Evolutionary conservation across 2,113 vertebrate species (phyloP), one percentile per base, ranked within the genome.

Genomic region (Tympanuchus pallidicinctus): DNA sequence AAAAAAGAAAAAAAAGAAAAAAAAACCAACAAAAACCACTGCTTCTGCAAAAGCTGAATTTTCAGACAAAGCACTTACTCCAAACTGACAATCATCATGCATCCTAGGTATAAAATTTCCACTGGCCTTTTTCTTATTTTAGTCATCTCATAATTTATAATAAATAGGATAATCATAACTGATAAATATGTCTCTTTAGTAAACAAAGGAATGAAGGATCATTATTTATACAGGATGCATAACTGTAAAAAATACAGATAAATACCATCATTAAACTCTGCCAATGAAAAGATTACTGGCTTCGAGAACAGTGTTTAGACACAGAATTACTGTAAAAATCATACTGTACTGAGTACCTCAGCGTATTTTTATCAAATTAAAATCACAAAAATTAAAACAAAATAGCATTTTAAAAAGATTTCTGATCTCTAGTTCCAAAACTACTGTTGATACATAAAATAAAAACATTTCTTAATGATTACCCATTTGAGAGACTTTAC

Each of bases 121-220:
- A 98, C 98, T 98, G 98, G 98, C 98, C 97, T 95, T 97, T 96
- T 97, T 79, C 96, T 96, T 97, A 96, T 97, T 98, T 98, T 97
- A 96, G 96, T 98, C 97, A 97, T 96, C 97, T 98, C 97, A 97
- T 98, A 98, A 98, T 98, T 98, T 98, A 97, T 98, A 98, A 98
- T 98, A 98, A 98, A 98, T 98, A 98, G 96, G 94, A 97, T 97
- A 98, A 98, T 92, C 97, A 96, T 92, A 98, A 98, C 97, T 96
- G 97, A 98, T 98, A 98, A 98, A 98, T 98, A 98, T 96, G 97
- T 96, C 95, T 98, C 97, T 97, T 98, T 89, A 97, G 97, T 98
- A 98, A 98, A 98, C 98, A 98, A 98, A 98, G 98, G 98, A 98
- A 98, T 98, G 98, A 98, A 98, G 95, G 87, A 97, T 98, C 57